Base-by-base conservation (phyloP, 2,888 invertebrate genomes). In the Tachystola acroxantha region DNA sequence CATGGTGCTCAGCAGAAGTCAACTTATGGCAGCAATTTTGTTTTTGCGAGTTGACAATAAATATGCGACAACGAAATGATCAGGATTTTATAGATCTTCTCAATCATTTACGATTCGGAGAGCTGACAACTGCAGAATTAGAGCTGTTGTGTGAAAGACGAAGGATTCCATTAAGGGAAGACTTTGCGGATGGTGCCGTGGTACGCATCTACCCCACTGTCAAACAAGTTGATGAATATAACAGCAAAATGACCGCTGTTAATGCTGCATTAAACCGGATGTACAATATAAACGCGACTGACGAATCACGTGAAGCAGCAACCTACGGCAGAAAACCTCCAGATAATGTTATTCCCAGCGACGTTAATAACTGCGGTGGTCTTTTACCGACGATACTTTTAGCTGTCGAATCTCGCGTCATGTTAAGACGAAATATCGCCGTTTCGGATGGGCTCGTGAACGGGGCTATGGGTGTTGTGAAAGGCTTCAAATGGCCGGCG, bases 11-110 rank as follows among this genome's bases (percentile, higher is more conserved):
- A 10, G 50, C 53, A 1, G 61, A 56, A 40, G 22, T 56, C 2
- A 39, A 55, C 38, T 48, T 57, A 13, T 57, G 58, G 54, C 50
- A 45, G 1, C 39, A 50, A 12, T 58, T 57, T 28, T 42, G 41
- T 0, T 50, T 64, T 37, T 63, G 57, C 34, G 61, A 63, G 49
- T 34, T 63, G 0, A 54, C 50, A 0, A 48, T 53, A 24, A 67
- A 69, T 13, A 65, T 67, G 59, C 45, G 64, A 3, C 68, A 64
- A 20, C 39, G 41, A 22, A 43, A 51, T 37, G 65, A 67, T 34
- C 12, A 0, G 0, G 46, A 52, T 11, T 57, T 61, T 20, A 42
- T 59, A 0, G 50, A 57, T 34, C 27, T 62, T 1, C 35, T 58
- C 1, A 62, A 62, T 14, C 50, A 22, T 27, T 47, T 63, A 16